These are phyloP conservation scores for Julus scandinavius DNA, from an alignment of 2,888 invertebrate genomes.

Conservation along the genomic window DNA sequence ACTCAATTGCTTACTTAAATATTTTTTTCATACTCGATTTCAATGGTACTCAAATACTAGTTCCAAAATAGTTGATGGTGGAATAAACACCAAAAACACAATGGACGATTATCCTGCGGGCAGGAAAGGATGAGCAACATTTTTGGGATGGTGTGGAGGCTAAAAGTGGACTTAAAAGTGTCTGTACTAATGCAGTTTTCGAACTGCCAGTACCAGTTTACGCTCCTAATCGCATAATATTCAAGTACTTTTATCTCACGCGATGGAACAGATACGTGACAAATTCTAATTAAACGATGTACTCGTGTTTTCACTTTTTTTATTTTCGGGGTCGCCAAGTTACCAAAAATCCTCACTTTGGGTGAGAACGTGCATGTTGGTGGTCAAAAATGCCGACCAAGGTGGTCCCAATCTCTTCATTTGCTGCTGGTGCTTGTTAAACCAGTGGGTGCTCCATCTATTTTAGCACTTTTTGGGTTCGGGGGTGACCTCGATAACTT, in stretches of 20 bases:
- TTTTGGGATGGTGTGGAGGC: neutral
- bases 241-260: no score
- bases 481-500: no score
- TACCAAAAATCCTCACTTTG: neutral
- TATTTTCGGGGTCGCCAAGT: neutral
- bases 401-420: neutral
- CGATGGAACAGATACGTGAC: constrained; percentile 24
- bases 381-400: neutral
- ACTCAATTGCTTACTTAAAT: no score
- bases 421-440: neutral
- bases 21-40: no score
- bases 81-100: neutral
- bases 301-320: neutral
- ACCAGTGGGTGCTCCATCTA: neutral
- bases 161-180: neutral
- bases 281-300: neutral
- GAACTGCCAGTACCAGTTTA: neutral
- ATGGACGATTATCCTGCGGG: neutral
- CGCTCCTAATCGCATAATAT: no score
- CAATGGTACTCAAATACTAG: no score
- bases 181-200: neutral
- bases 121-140: neutral
- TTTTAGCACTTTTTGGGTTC: no score
- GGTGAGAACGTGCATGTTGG: constrained; percentile 10
- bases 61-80: neutral